Evolutionary conservation across 37 sponge, comb jelly and placozoan species (phyloP).

Genomic region (Halisarca cf. caerulea): DNA sequence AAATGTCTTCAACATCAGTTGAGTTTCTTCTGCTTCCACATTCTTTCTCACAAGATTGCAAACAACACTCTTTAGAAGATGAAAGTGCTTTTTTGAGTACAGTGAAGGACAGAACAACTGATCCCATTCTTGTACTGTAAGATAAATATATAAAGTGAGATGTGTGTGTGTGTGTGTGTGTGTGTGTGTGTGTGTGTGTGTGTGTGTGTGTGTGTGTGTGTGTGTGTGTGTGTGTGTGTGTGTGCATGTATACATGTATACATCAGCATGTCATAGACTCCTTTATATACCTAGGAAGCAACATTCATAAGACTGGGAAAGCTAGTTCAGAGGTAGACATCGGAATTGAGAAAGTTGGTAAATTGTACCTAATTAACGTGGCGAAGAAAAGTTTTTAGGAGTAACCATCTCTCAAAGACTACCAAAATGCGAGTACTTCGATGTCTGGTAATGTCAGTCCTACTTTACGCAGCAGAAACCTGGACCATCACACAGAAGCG

Average conservation of each 20-base stretch:
- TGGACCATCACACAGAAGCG: conserved; percentile 5
- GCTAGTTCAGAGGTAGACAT: too few relatives aligned
- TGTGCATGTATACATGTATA: neutral
- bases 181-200: conserved; percentile 6
- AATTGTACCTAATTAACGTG: too few relatives aligned
- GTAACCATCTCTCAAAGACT: neutral
- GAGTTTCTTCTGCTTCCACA: too few relatives aligned
- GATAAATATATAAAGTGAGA: neutral
- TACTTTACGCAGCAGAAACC: conserved; percentile 13
- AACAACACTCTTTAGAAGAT: too few relatives aligned
- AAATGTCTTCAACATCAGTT: too few relatives aligned
- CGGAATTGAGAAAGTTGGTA: too few relatives aligned
- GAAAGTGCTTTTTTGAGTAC: too few relatives aligned
- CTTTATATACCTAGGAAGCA: neutral
- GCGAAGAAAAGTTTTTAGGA: conserved; percentile 10
- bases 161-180: too few relatives aligned
- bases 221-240: conserved; percentile 24
- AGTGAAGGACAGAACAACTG: too few relatives aligned
- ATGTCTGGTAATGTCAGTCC: conserved; percentile 1
- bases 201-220: conserved; percentile 14
- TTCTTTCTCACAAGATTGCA: too few relatives aligned
- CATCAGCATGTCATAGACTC: neutral
- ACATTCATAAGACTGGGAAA: neutral
- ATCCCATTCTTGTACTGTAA: too few relatives aligned
- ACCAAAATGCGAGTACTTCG: neutral